Percentiles rank a stretch among this genome's conserved stretches.
Evolutionary conservation across 1,140 invertebrate genomes (phyloP).

Genomic region (Venustaconcha ellipsiformis): DNA sequence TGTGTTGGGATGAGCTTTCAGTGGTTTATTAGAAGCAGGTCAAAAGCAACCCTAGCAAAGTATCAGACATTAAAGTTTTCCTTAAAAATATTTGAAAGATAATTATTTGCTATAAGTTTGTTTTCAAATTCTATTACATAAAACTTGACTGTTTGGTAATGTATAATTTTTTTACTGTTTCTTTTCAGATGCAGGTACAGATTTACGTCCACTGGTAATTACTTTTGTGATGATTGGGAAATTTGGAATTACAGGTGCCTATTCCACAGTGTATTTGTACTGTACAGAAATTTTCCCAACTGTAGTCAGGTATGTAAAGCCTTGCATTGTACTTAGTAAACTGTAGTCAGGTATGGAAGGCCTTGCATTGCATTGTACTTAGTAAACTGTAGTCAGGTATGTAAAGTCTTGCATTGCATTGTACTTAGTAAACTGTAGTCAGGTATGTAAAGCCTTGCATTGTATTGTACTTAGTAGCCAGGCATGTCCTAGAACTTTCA

Average conservation of each 20-base stretch:
- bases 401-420: background rate
- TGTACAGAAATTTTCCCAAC: slow-evolving; percentile 66
- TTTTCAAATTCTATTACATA: too few species aligned
- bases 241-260: slow-evolving; percentile 84
- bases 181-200: slow-evolving; percentile 56
- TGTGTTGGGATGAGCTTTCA: too few species aligned
- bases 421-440: slow-evolving; percentile 40
- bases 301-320: slow-evolving; percentile 45
- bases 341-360: slow-evolving; percentile 49
- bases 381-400: slow-evolving; percentile 54
- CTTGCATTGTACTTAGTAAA: slow-evolving; percentile 10
- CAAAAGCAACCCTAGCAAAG: too few species aligned
- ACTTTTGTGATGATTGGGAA: slow-evolving; percentile 84
- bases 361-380: too few species aligned
- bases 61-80: too few species aligned
- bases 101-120: too few species aligned
- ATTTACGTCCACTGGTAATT: slow-evolving; percentile 75
- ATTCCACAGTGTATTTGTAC: slow-evolving; percentile 60
- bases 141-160: too few species aligned
- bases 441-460: slow-evolving; percentile 33
- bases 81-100: too few species aligned
- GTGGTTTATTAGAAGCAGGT: too few species aligned
- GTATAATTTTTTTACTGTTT: background rate
- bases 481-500: background rate
- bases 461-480: background rate